Evolutionary conservation across 1,140 invertebrate species (phyloP).

Genomic region (Lasaia peninsularis): DNA sequence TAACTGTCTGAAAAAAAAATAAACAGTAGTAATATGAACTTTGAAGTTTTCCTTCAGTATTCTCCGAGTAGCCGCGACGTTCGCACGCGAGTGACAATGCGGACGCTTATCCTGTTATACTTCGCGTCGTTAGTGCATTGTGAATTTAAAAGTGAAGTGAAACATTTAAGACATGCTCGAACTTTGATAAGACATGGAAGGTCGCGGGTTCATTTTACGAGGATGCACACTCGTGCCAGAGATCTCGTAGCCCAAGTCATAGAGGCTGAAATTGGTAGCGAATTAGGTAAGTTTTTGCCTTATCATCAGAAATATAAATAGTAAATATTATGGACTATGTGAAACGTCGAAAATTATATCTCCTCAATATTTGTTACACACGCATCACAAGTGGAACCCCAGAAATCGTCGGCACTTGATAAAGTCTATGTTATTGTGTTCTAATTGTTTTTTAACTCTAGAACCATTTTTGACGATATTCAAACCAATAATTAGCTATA

Average conservation of each 20-base stretch:
- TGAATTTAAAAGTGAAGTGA: conserved; percentile 55
- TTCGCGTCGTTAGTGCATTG: conserved; percentile 58
- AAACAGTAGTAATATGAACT: conserved; percentile 5
- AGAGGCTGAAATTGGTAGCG: conserved; percentile 54
- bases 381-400: too few species aligned
- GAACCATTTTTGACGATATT: too few species aligned
- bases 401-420: too few species aligned
- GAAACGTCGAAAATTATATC: not conserved
- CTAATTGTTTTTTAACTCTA: too few species aligned
- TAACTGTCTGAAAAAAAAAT: not conserved
- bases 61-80: conserved; percentile 31
- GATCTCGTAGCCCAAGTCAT: conserved; percentile 51
- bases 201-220: conserved; percentile 50
- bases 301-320: not conserved
- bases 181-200: conserved; percentile 57
- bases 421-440: too few species aligned
- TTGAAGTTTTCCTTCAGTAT: conserved; percentile 32
- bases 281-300: conserved; percentile 40
- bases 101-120: conserved; percentile 53
- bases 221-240: conserved; percentile 43
- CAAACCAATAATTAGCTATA: too few species aligned
- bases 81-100: conserved; percentile 48
- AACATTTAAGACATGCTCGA: conserved; percentile 47
- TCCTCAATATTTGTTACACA: not conserved
- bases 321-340: not conserved